These are phyloP conservation scores for Notarius quadriscutis DNA, from an alignment of 2,113 vertebrate species.

Conservation along the genomic window DNA sequence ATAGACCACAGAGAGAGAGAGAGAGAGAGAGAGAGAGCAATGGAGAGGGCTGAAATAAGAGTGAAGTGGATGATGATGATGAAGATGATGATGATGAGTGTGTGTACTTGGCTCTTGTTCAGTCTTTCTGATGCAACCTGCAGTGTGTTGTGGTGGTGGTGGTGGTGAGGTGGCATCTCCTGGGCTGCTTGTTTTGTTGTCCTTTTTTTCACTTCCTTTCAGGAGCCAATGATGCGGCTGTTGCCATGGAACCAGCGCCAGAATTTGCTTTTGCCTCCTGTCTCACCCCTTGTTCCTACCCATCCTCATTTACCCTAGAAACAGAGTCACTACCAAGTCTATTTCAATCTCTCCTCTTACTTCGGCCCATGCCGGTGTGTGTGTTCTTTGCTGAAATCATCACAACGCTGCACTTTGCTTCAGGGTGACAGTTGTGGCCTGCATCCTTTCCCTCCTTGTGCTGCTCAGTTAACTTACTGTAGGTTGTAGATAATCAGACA, in stretches of 20 bases:
- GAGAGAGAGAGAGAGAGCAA: conserved; percentile 68
- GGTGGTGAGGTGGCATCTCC: conserved; percentile 64
- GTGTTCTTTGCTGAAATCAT: conserved; percentile 33
- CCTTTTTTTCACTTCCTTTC: conserved; percentile 70
- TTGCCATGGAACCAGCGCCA: conserved; percentile 75
- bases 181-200: conserved; percentile 61
- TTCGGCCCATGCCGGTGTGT: conserved; percentile 49
- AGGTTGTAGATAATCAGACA: not conserved
- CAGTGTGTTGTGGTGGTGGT: conserved; percentile 18
- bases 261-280: conserved; percentile 77
- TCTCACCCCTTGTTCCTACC: conserved; percentile 77
- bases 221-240: conserved; percentile 80
- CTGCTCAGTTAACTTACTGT: not conserved
- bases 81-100: conserved; percentile 37
- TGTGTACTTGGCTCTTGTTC: conserved; percentile 60
- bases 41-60: conserved; percentile 52
- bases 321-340: conserved; percentile 80
- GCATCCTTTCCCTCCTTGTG: not conserved
- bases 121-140: conserved; percentile 77
- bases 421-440: conserved; percentile 19
- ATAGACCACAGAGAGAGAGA: not conserved
- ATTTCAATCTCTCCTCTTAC: conserved; percentile 70
- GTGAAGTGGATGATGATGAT: conserved; percentile 80
- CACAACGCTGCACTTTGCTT: conserved; percentile 20
- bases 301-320: conserved; percentile 81